Evolutionary conservation across 64 coral and sea anemone genomes (phyloP).

Genomic region (Dendrophyllia cribrosa): DNA sequence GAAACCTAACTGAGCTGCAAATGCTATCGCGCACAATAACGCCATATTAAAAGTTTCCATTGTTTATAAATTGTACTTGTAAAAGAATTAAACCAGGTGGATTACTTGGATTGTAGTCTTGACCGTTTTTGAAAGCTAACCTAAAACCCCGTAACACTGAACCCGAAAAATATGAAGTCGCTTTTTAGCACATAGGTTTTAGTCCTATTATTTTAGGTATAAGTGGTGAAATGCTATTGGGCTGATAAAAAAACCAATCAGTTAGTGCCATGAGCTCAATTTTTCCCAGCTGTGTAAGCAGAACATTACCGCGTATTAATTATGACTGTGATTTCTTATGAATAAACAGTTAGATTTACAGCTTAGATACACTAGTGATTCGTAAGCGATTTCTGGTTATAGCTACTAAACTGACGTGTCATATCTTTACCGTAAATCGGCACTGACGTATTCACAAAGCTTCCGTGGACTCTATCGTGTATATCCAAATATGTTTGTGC

Average conservation of each 20-base stretch:
- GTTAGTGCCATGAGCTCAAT: constrained; percentile 20
- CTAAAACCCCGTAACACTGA: neutral
- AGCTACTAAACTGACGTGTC: constrained; percentile 3
- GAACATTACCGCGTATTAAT: constrained; percentile 3
- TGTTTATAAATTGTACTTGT: neutral
- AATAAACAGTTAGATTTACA: constrained; percentile 8
- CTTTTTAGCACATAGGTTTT: neutral
- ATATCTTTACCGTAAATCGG: neutral
- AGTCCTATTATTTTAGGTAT: neutral
- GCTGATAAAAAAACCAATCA: constrained; percentile 35
- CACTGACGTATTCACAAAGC: neutral
- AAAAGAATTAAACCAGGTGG: neutral
- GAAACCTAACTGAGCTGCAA: neutral
- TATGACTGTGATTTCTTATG: neutral
- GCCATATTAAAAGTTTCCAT: constrained; percentile 7
- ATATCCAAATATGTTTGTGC: too few species aligned
- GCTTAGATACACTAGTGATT: neutral
- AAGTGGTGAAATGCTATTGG: constrained; percentile 8
- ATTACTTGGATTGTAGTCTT: neutral
- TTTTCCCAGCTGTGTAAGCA: constrained; percentile 37
- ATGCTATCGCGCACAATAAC: neutral
- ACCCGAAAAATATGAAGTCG: neutral
- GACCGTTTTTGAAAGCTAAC: neutral
- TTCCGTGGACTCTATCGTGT: neutral
- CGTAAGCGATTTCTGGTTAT: neutral